Percentiles rank a stretch among this genome's conserved stretches.
phyloP scores from a whole-genome alignment of 2,888 invertebrate genomes.

The Athalia circularis region DNA sequence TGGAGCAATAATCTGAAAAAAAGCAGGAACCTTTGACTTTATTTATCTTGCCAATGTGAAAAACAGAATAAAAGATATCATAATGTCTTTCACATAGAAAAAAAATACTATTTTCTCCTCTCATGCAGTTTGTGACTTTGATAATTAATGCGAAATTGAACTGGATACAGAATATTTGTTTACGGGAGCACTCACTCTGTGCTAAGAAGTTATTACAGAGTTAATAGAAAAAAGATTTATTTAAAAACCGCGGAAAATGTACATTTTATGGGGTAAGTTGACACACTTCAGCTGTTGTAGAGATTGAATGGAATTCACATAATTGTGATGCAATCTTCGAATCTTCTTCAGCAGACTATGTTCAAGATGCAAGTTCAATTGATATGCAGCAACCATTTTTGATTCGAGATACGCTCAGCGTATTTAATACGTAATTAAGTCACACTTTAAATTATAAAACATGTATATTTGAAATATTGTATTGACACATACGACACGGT shows the following conservation, averaged over 20 bases:
- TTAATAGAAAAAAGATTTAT: background rate
- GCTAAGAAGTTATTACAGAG: background rate
- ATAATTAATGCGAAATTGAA: background rate
- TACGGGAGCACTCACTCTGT: background rate
- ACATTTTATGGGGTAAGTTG: constrained; percentile 44
- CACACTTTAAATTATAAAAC: constrained; percentile 12
- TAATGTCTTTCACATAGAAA: background rate
- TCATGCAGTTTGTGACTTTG: background rate
- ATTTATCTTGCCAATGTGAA: constrained; percentile 20
- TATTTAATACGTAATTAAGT: background rate
- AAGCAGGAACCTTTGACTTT: constrained; percentile 28
- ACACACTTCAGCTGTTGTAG: background rate
- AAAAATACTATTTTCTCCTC: background rate
- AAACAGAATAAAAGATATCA: constrained; percentile 20
- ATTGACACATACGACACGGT: constrained; percentile 18
- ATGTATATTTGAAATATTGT: constrained; percentile 26
- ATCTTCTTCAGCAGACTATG: background rate
- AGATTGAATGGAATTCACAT: too few species aligned
- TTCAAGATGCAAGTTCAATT: too few species aligned
- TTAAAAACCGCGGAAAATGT: constrained; percentile 30
- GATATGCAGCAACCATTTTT: background rate
- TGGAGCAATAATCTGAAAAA: background rate
- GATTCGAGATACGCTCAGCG: background rate
- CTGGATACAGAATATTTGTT: background rate
- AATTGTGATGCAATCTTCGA: background rate